phyloP scores from a whole-genome alignment of 2,797 vertebrate species.

The Cyclura pinguis region DNA sequence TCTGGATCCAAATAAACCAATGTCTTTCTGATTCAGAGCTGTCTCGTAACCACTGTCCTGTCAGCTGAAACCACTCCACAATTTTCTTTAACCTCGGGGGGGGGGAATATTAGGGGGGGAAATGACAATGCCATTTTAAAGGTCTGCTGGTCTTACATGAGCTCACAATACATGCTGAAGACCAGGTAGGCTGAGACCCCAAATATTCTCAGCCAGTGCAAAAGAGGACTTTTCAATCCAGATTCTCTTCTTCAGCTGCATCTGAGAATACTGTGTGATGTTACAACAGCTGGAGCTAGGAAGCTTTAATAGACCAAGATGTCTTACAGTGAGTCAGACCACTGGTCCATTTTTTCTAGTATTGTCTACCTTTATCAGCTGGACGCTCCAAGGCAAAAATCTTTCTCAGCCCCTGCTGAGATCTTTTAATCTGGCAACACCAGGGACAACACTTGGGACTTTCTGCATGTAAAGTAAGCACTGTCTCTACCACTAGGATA shows the following conservation, averaged over 20 bases:
- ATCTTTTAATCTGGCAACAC: background rate
- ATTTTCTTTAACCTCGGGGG: conserved; percentile 9
- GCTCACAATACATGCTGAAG: background rate
- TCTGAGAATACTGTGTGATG: background rate
- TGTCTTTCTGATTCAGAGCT: background rate
- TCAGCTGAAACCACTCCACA: background rate
- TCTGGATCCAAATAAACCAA: background rate
- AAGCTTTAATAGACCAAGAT: background rate
- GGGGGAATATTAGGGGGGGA: background rate
- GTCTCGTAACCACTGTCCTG: background rate
- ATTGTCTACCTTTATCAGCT: background rate
- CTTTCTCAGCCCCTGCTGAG: background rate
- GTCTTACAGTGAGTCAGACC: background rate
- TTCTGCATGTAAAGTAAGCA: background rate
- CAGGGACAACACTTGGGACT: background rate
- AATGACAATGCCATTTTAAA: background rate
- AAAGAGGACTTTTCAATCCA: background rate
- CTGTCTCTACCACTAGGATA: background rate
- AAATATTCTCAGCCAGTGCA: background rate
- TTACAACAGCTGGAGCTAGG: background rate
- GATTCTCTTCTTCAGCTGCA: background rate
- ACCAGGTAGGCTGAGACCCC: background rate
- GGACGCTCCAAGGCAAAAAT: background rate
- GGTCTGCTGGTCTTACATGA: background rate
- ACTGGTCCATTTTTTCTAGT: background rate